Base-by-base conservation (phyloP, 1,140 invertebrate genomes). In the Araneus ventricosus region DNA sequence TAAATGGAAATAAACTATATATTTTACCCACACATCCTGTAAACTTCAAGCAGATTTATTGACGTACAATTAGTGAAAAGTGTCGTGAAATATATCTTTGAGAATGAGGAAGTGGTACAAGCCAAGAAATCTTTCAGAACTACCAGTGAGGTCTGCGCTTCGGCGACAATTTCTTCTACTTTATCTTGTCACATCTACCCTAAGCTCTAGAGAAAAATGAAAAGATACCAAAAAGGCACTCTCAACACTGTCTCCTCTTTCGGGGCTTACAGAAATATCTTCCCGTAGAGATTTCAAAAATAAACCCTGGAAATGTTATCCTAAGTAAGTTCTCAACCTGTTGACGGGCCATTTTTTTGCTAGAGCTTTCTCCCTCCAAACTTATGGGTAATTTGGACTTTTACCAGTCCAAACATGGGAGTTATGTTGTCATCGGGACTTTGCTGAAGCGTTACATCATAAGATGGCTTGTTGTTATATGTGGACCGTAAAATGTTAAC, bases 311-410 rank as follows among this genome's bases (percentile, higher is more conserved):
- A 27, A 27, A 52, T 84, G 17, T 52, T 84, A 84, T 45, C 41
- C 41, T 84, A 57, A n/a, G 41, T 84, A n/a, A 84, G 70, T 41
- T 20, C n/a, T 88, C 63, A 88, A 88, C 87, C 63, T 88, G 87
- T 88, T 88, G 87, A 75, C 37, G 30, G 63, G n/a, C 7, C 30
- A 67, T 70, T 88, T 67, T 86, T 61, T 86, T 37, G 22, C 10
- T 52, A 84, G 17, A 24, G 14, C 57, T 37, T 34, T 82, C 39
- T 52, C 41, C 41, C 41, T 34, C 10, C 27, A 20, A 34, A 52
- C 24, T 87, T 87, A 87, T 27, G 30, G 30, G 87, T 70, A 88
- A 88, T 88, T 88, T 75, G 87, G 87, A 75, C 30, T 37, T 61
- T 24, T 75, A 34, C 63, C 87, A 75, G 87, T 52, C 39, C 85